phyloP scores from a whole-genome alignment of 2,797 vertebrate species.

The Pampus argenteus region DNA sequence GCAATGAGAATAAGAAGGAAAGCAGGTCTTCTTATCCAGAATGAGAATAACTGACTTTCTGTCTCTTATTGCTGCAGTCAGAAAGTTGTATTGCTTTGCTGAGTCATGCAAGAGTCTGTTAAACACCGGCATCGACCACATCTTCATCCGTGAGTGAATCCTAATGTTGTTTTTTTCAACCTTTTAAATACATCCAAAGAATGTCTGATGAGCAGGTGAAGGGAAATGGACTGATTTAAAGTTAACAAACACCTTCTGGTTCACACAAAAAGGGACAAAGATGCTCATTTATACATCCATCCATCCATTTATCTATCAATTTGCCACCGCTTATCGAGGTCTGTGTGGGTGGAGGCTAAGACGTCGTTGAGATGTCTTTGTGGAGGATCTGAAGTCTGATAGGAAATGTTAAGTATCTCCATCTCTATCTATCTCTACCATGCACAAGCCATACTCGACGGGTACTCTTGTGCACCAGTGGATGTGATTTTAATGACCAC shows the following conservation, averaged over 20 bases:
- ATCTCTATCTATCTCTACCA: too few species aligned
- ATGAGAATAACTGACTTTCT: conserved; percentile 26
- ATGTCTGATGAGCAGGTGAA: conserved; percentile 3
- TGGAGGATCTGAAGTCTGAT: too few species aligned
- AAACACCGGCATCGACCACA: conserved; percentile 5
- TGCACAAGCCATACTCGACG: too few species aligned
- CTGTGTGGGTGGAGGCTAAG: background rate
- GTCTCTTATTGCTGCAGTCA: conserved; percentile 15
- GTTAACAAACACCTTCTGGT: background rate
- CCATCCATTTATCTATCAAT: background rate
- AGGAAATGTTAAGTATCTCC: too few species aligned
- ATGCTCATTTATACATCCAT: background rate
- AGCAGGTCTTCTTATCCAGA: conserved; percentile 14
- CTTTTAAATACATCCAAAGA: background rate
- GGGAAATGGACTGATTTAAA: too few species aligned
- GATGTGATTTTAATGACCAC: too few species aligned
- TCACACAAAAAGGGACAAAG: background rate
- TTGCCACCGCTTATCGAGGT: background rate
- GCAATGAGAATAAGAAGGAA: conserved; percentile 19
- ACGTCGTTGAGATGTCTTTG: background rate
- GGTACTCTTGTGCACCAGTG: too few species aligned
- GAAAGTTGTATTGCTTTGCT: background rate
- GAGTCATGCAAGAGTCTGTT: conserved; percentile 19
- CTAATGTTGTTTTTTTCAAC: conserved; percentile 6
- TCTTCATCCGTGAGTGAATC: conserved; percentile 6